phyloP scores from a whole-genome alignment of 2,113 vertebrate species.

The Struthidea cinerea region DNA sequence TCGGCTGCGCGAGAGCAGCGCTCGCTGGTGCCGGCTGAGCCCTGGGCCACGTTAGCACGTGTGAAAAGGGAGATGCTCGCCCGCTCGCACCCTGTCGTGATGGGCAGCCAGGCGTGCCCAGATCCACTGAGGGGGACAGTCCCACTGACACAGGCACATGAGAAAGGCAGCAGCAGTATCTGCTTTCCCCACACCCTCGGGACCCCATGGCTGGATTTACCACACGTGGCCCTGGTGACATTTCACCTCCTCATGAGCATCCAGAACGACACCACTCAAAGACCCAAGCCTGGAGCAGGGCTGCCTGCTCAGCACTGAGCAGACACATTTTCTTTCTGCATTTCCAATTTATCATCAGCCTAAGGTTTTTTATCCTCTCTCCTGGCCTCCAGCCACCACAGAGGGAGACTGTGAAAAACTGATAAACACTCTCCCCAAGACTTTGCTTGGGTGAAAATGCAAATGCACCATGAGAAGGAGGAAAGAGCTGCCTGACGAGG shows the following conservation, averaged over 20 bases:
- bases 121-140: accelerated
- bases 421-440: not conserved
- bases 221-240: accelerated
- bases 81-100: accelerated
- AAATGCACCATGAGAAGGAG: not conserved
- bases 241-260: not conserved
- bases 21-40: not conserved
- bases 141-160: accelerated
- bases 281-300: not conserved
- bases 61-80: not conserved
- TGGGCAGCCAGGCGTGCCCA: not conserved
- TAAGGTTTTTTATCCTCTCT: not conserved
- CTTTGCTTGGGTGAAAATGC: not conserved
- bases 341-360: not conserved
- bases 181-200: not conserved
- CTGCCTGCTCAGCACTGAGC: not conserved
- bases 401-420: conserved; percentile 9
- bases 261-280: not conserved
- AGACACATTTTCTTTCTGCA: not conserved
- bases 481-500: not conserved
- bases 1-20: accelerated
- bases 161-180: not conserved
- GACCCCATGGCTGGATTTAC: not conserved
- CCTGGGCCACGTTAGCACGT: not conserved
- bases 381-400: not conserved